phyloP scores from a whole-genome alignment of 2,888 invertebrate genomes.

The Emmelina monodactyla region DNA sequence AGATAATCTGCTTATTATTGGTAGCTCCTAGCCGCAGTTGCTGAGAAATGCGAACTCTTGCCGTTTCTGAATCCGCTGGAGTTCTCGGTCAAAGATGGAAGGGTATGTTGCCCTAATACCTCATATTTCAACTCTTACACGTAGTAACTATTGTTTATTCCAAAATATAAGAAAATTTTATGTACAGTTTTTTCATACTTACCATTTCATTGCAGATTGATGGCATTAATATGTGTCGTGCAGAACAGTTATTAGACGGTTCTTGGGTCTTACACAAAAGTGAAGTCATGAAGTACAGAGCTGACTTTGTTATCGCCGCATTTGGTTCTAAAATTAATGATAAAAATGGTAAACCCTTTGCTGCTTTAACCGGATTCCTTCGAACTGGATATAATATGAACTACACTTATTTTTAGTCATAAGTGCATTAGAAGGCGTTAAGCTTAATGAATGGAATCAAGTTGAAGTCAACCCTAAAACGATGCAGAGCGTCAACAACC shows the following conservation, averaged over 20 bases:
- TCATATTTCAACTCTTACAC: too few species aligned
- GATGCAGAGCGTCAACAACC: slow-evolving; percentile 76
- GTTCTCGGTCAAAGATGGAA: slow-evolving; percentile 77
- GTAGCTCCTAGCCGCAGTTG: too few species aligned
- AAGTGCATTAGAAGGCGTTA: slow-evolving; percentile 79
- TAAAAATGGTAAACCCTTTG: slow-evolving; percentile 71
- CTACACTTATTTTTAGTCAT: slow-evolving; percentile 65
- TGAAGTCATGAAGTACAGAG: slow-evolving; percentile 83
- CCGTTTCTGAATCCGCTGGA: slow-evolving; percentile 91
- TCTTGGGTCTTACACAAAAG: slow-evolving; percentile 91
- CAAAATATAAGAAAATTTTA: too few species aligned
- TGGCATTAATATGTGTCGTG: slow-evolving; percentile 83
- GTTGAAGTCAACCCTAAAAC: slow-evolving; percentile 81
- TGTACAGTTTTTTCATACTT: too few species aligned
- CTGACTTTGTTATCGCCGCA: slow-evolving; percentile 93
- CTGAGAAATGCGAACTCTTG: slow-evolving; percentile 96
- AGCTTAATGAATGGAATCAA: slow-evolving; percentile 78
- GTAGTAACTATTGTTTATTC: too few species aligned
- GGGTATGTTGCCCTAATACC: too few species aligned
- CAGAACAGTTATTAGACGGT: slow-evolving; percentile 86
- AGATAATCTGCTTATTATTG: too few species aligned
- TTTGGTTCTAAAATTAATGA: slow-evolving; percentile 93
- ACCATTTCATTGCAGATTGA: too few species aligned
- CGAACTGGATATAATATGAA: too few species aligned
- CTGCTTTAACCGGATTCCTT: too few species aligned